These are phyloP conservation scores for Cheilosia variabilis DNA, from an alignment of 2,888 invertebrate species.

Conservation along the genomic window DNA sequence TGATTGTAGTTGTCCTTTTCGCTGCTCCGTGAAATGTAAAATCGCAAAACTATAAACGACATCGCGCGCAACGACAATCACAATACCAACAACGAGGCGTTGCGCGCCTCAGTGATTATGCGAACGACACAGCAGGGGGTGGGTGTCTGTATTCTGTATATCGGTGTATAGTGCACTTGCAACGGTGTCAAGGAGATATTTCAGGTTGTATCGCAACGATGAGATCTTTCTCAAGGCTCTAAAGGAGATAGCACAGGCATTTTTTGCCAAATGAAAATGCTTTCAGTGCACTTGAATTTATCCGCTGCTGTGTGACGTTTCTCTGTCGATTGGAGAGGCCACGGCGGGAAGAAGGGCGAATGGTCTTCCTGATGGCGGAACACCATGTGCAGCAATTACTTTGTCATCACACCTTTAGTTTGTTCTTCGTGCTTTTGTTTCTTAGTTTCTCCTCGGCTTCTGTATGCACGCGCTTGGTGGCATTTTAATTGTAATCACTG, in stretches of 20 bases:
- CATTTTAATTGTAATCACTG: slow-evolving; percentile 71
- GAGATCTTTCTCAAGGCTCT: slow-evolving; percentile 39
- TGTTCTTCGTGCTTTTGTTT: slow-evolving; percentile 37
- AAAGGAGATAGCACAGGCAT: slow-evolving; percentile 21
- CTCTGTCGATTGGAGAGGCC: not conserved
- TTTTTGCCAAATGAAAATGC: slow-evolving; percentile 58
- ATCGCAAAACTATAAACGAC: slow-evolving; percentile 55
- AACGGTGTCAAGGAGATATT: slow-evolving; percentile 67
- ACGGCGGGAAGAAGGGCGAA: not conserved
- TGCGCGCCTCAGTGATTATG: slow-evolving; percentile 39
- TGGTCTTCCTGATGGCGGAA: slow-evolving; percentile 27
- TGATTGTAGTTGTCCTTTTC: slow-evolving; percentile 32
- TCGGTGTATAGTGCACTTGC: not conserved
- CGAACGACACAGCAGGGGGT: not conserved
- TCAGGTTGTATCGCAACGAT: slow-evolving; percentile 18
- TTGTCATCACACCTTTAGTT: slow-evolving; percentile 70
- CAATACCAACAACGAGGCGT: slow-evolving; percentile 45
- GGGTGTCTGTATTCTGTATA: not conserved
- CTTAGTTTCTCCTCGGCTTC: slow-evolving; percentile 28
- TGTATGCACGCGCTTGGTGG: slow-evolving; percentile 33
- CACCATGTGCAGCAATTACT: slow-evolving; percentile 73
- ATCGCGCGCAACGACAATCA: slow-evolving; percentile 41
- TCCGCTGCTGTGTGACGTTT: slow-evolving; percentile 21
- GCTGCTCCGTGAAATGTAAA: slow-evolving; percentile 53
- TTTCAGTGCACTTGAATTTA: slow-evolving; percentile 37